Evolutionary conservation across 2,888 invertebrate species (phyloP).

Genomic region (Pandemis corylana): DNA sequence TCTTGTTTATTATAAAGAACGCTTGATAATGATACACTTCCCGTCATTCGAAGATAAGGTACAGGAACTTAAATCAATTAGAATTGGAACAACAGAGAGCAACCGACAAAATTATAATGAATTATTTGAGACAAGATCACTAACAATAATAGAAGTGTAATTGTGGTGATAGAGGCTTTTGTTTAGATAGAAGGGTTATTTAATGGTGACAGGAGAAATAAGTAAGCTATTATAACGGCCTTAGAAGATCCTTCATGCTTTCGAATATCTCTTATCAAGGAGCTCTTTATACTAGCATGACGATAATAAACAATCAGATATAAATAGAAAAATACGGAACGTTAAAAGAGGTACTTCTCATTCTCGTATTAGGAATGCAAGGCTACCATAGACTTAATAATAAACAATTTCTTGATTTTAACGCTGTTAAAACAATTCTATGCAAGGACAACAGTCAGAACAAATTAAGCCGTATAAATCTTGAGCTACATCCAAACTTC

Average conservation of each 20-base stretch:
- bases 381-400: no score
- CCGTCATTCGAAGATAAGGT: constrained; percentile 21
- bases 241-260: no score
- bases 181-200: background rate
- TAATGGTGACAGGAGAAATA: background rate
- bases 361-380: no score
- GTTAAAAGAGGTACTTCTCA: no score
- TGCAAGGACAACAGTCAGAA: background rate
- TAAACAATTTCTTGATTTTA: no score
- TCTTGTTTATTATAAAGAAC: constrained; percentile 33
- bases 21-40: constrained; percentile 35
- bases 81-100: background rate
- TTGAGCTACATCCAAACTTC: constrained; percentile 20
- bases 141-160: background rate
- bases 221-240: no score
- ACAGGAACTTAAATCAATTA: constrained; percentile 17
- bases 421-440: background rate
- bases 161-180: background rate
- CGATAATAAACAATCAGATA: no score
- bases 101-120: background rate
- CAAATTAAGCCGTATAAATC: constrained; percentile 10
- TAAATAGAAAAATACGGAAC: no score
- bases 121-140: background rate
- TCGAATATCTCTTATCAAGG: no score
- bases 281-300: no score